Evolutionary conservation across 2,888 invertebrate species (phyloP).

Genomic region (Trichopoda pennipes): DNA sequence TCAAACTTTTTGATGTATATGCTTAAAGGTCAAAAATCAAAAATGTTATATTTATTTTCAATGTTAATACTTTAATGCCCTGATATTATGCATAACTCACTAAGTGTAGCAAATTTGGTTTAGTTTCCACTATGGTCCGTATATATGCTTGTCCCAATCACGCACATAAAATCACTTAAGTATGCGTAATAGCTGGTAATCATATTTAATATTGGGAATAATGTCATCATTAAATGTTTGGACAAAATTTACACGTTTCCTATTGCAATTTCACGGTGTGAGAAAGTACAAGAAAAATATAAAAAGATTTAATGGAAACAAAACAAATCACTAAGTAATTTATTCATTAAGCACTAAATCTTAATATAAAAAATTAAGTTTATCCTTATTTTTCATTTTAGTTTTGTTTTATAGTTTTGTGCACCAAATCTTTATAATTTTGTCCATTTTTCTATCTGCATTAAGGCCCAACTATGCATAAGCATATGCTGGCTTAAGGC

Average conservation of each 20-base stretch:
- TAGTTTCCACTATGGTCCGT: neutral
- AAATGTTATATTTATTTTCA: constrained; percentile 21
- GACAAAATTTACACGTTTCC: constrained; percentile 6
- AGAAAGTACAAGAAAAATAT: constrained; percentile 4
- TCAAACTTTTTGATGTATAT: constrained; percentile 22
- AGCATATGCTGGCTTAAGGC: no score
- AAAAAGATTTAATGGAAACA: constrained; percentile 3
- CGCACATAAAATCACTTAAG: constrained; percentile 45
- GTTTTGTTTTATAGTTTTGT: no score
- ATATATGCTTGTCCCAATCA: constrained; percentile 32
- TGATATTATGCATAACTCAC: constrained; percentile 23
- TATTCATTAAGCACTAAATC: no score
- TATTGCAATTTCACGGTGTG: neutral
- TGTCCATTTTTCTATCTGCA: no score
- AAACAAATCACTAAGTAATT: no score
- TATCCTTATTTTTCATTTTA: no score
- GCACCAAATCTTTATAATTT: no score
- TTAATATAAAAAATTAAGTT: no score
- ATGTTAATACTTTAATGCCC: constrained; percentile 29
- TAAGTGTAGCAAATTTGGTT: constrained; percentile 7
- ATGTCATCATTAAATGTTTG: constrained; percentile 54
- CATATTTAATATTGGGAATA: constrained; percentile 62
- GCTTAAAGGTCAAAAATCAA: constrained; percentile 42
- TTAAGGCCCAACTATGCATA: no score
- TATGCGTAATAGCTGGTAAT: constrained; percentile 53